These are phyloP conservation scores for Tanytarsus gracilentus DNA, from an alignment of 2,888 invertebrate genomes.

Conservation along the genomic window DNA sequence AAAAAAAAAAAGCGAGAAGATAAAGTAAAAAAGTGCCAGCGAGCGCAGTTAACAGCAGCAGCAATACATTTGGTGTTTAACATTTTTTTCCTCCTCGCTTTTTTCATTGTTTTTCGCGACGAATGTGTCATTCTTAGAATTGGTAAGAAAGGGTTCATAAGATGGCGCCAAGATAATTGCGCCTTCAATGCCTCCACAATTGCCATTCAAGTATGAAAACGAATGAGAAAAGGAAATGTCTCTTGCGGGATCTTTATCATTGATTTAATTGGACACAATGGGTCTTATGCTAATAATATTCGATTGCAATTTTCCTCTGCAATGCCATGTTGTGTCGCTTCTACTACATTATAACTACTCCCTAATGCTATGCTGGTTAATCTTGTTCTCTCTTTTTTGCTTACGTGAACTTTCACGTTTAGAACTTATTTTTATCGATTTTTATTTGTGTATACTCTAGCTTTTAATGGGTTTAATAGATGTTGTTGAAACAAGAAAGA, in stretches of 20 bases:
- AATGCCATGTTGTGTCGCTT: no score
- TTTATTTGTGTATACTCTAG: no score
- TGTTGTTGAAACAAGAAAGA: no score
- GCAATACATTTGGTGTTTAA: constrained; percentile 8
- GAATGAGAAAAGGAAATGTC: constrained; percentile 1
- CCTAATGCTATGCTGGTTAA: no score
- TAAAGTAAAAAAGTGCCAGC: constrained; percentile 15
- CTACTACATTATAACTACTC: no score
- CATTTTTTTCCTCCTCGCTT: constrained; percentile 19
- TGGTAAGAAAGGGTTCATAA: constrained; percentile 25
- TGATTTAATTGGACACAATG: constrained; percentile 27
- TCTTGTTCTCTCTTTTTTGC: no score
- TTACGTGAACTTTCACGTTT: no score
- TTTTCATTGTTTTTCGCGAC: constrained; percentile 21
- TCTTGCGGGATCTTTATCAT: not conserved
- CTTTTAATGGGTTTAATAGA: no score
- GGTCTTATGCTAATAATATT: constrained; percentile 9
- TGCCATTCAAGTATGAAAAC: not conserved
- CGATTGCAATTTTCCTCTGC: no score
- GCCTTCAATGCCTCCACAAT: constrained; percentile 12
- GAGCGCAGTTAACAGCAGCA: constrained; percentile 7
- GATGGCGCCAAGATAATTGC: constrained; percentile 29
- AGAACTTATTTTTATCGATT: no score
- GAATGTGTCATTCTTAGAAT: constrained; percentile 29
- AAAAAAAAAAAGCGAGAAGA: no score